A percentile compares a stretch with the other conserved stretches of the same genome.
Conservation (phyloP, 2,888 invertebrate genomes). For the Hedychridium roseum region DNA sequence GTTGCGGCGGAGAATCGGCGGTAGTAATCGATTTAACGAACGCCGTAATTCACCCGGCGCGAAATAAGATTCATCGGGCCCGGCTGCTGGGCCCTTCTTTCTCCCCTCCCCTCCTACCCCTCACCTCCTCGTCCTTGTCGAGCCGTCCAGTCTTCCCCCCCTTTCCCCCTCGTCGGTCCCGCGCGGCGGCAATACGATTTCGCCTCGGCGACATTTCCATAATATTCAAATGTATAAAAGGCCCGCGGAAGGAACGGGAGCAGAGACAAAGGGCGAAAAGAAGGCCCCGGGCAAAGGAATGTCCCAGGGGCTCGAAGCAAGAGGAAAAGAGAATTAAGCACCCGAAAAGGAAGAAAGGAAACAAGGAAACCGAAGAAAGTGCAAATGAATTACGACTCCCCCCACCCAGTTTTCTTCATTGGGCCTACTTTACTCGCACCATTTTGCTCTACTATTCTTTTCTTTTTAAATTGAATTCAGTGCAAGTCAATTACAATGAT, state of each 20-base stretch:
- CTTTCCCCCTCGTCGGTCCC: conserved; percentile 8
- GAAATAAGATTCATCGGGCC: too few species aligned
- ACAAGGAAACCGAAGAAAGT: conserved; percentile 6
- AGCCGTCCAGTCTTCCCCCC: neutral
- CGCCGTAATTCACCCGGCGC: too few species aligned
- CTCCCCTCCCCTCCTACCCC: conserved; percentile 4
- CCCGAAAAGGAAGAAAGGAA: conserved; percentile 11
- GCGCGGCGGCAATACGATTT: conserved; percentile 24
- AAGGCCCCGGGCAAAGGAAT: neutral
- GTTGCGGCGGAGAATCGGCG: neutral
- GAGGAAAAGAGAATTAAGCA: neutral
- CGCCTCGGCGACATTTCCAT: conserved; percentile 54
- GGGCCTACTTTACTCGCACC: too few species aligned
- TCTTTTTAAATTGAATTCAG: too few species aligned
- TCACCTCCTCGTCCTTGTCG: conserved; percentile 1
- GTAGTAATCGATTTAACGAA: conserved; percentile 1
- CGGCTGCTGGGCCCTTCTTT: too few species aligned
- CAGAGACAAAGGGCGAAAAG: neutral
- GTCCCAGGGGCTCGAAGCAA: neutral
- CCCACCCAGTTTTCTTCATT: too few species aligned
- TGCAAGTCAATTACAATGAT: too few species aligned
- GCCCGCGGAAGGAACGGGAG: conserved; percentile 17
- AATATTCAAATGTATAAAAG: conserved; percentile 60
- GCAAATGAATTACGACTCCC: too few species aligned
- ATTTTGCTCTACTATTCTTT: too few species aligned